phyloP scores from a whole-genome alignment of 2,113 vertebrate genomes.

The Triplophysa dalaica region DNA sequence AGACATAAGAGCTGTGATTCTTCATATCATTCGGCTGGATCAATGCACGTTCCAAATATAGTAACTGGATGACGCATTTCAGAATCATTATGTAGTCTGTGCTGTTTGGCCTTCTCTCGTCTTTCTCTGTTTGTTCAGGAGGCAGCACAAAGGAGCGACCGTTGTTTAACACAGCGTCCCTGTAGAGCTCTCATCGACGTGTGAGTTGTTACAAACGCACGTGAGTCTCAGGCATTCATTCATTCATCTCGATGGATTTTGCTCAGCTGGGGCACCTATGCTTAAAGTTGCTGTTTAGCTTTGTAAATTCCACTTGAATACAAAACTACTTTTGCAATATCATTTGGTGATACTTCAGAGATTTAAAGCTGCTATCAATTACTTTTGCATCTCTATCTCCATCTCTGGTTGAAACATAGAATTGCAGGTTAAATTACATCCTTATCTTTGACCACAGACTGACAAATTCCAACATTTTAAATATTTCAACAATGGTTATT shows the following conservation, averaged over 20 bases:
- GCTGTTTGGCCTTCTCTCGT: background rate
- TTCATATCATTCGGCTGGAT: slow-evolving; percentile 2
- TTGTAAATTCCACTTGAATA: too few species aligned
- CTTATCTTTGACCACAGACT: too few species aligned
- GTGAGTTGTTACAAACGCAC: background rate
- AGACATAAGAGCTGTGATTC: background rate
- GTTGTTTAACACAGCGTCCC: background rate
- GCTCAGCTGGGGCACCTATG: background rate
- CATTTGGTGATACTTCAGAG: too few species aligned
- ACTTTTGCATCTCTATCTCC: too few species aligned
- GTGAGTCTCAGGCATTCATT: background rate
- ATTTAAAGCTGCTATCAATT: too few species aligned
- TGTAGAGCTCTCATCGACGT: background rate
- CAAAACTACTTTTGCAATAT: too few species aligned
- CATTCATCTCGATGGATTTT: background rate
- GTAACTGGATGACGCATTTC: background rate
- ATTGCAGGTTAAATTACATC: too few species aligned
- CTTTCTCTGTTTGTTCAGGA: background rate
- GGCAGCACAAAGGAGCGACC: background rate
- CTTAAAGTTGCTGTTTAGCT: too few species aligned
- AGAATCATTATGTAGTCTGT: slow-evolving; percentile 12
- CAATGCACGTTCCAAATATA: slow-evolving; percentile 40
- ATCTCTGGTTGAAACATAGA: too few species aligned
- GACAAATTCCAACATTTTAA: too few species aligned
- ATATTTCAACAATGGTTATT: too few species aligned